Conservation (phyloP, 2,113 vertebrate genomes). For the Chloropsis hardwickii region DNA sequence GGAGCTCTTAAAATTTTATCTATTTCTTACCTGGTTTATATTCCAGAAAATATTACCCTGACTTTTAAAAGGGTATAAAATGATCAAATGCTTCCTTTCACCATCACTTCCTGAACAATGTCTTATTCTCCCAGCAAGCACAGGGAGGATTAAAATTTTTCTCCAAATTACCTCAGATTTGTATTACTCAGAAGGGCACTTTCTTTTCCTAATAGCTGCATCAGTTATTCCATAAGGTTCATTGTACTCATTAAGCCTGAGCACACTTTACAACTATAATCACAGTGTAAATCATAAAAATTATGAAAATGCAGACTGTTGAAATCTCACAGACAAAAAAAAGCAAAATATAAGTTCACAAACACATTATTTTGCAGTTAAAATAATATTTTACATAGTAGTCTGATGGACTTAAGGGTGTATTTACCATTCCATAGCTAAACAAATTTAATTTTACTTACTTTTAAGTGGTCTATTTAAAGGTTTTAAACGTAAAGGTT, state of each 20-base stretch:
- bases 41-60: neutral
- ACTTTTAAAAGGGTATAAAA: neutral
- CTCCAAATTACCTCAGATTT: neutral
- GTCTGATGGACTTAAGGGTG: neutral
- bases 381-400: neutral
- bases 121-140: neutral
- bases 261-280: neutral
- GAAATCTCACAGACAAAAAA: neutral
- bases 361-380: neutral
- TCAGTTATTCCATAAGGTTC: neutral
- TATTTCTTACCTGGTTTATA: neutral
- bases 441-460: neutral
- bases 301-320: neutral
- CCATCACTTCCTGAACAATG: neutral
- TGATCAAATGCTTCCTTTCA: neutral
- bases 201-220: neutral
- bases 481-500: neutral
- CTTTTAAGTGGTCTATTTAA: neutral
- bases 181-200: neutral
- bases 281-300: neutral
- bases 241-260: neutral
- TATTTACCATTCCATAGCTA: neutral
- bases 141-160: neutral
- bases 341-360: neutral
- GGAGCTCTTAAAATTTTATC: neutral